Evolutionary conservation across 1,140 invertebrate species (phyloP), one percentile per base, ranked within the genome.

Genomic region (Cotesia glomerata): DNA sequence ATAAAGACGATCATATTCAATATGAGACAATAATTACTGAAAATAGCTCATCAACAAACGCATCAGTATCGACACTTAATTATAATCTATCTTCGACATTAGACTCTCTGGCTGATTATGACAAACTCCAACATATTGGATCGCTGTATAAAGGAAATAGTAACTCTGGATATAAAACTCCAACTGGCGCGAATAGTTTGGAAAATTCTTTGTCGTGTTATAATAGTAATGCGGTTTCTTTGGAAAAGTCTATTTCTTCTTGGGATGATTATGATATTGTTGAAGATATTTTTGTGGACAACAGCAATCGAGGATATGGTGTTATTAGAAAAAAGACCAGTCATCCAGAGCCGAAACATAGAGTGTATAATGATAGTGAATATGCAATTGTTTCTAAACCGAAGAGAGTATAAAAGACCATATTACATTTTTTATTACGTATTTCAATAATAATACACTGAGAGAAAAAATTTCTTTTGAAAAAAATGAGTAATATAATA

Each of bases 361-460:
- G 91, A 78, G 90, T 89, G 77, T 92, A 91, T 74, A 94, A 94
- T 85, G 91, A 93, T 66, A 90, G 90, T 64, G 91, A 93, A 79
- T 95, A 94, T 86, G 93, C 93, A 58, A 90, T 94, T 77, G 91
- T 95, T 54, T 93, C 92, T 77, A 94, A 94, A 82, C 91, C 93
- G 83, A 94, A 94, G 90, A 88, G 90, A 86, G 92, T 94, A 82
- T 93, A 88, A 88, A 51, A 54, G n/a, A 18, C 3, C 7, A 7
- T 45, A 8, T 45, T 45, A 45, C 2, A 45, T 45, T 45, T 9
- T 11, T 9, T 11, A 45, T 45, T 11, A 45, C 8, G 5, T 45
- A 11, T 9, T 45, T 45, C 8, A 9, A 45, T 9, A 7, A 9
- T 45, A 5, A 2, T 45, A 45, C 26, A 26, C 1, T 26, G 1